Percentiles rank a stretch among this genome's conserved stretches.
phyloP scores from a whole-genome alignment of 2,797 vertebrate genomes.

The Sebastes vulpes region DNA sequence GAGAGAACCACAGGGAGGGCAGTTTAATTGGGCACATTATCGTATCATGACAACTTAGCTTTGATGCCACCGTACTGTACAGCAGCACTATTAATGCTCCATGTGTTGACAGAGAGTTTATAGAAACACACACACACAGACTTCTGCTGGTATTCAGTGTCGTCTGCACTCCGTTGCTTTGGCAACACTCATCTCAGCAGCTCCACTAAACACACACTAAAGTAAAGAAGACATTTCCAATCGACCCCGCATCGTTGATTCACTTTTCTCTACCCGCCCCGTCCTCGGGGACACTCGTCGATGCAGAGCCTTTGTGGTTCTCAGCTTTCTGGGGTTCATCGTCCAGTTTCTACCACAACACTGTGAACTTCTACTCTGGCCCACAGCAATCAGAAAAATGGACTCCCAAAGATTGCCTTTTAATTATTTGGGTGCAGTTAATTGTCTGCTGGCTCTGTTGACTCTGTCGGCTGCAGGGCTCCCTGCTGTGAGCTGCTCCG shows the following conservation, averaged over 20 bases:
- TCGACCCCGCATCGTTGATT: neutral
- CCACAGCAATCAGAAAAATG: conserved; percentile 13
- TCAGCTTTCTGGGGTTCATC: neutral
- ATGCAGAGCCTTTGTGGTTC: conserved; percentile 5
- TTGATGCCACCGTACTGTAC: conserved; percentile 13
- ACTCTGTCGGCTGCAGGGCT: neutral
- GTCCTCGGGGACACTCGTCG: conserved; percentile 10
- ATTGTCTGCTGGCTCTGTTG: conserved; percentile 2
- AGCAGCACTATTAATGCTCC: neutral
- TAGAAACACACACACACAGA: neutral
- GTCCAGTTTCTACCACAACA: neutral
- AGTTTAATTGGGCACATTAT: conserved; percentile 6
- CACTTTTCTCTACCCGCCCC: neutral
- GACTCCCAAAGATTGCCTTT: conserved; percentile 25
- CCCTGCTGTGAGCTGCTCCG: neutral
- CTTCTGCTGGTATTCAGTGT: conserved; percentile 21
- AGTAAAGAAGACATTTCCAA: conserved; percentile 10
- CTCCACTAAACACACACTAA: neutral
- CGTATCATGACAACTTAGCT: conserved; percentile 10
- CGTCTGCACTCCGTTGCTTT: conserved; percentile 43
- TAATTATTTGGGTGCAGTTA: conserved; percentile 31
- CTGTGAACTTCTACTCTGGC: neutral
- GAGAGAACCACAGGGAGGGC: neutral
- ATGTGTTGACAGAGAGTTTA: conserved; percentile 3
- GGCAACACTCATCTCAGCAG: conserved; percentile 40